phyloP scores from a whole-genome alignment of 2,888 invertebrate genomes.

The Anagyrus pseudococci region DNA sequence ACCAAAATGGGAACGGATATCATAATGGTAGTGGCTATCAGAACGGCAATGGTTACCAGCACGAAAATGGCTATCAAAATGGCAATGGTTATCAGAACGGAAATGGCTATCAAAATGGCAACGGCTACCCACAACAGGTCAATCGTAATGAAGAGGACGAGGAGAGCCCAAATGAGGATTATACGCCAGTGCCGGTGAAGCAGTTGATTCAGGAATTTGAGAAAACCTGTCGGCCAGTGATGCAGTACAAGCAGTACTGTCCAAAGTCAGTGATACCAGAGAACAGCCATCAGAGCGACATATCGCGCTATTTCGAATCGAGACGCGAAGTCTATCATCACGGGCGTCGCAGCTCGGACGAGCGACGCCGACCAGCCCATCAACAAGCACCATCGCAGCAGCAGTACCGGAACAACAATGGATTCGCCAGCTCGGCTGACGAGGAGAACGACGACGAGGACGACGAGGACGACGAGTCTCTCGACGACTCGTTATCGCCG shows the following conservation, averaged over 20 bases:
- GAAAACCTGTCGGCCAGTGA: conserved; percentile 66
- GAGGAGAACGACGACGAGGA: conserved; percentile 14
- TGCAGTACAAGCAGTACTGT: conserved; percentile 65
- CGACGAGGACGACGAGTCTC: conserved; percentile 42
- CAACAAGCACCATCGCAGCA: conserved; percentile 10
- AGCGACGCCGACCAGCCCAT: conserved; percentile 22
- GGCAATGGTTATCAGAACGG: conserved; percentile 4
- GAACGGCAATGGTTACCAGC: conserved; percentile 17
- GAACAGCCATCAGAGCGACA: conserved; percentile 47
- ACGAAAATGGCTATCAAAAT: conserved; percentile 33
- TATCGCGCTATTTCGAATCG: conserved; percentile 56
- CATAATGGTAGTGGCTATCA: conserved; percentile 44
- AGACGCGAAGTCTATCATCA: conserved; percentile 27
- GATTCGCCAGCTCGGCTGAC: conserved; percentile 41
- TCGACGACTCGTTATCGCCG: conserved; percentile 47
- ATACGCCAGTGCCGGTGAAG: conserved; percentile 61
- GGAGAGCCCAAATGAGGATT: conserved; percentile 49
- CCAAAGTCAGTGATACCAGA: too few species aligned
- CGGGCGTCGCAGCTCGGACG: background rate
- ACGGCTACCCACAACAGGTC: conserved; percentile 8
- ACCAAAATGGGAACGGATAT: conserved; percentile 39
- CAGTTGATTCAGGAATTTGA: conserved; percentile 70
- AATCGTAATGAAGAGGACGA: conserved; percentile 20
- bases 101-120: conserved; percentile 12
- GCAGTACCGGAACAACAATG: conserved; percentile 33